These are phyloP conservation scores for Temnothorax rugatulus DNA, from an alignment of 2,888 invertebrate genomes.

Conservation along the genomic window DNA sequence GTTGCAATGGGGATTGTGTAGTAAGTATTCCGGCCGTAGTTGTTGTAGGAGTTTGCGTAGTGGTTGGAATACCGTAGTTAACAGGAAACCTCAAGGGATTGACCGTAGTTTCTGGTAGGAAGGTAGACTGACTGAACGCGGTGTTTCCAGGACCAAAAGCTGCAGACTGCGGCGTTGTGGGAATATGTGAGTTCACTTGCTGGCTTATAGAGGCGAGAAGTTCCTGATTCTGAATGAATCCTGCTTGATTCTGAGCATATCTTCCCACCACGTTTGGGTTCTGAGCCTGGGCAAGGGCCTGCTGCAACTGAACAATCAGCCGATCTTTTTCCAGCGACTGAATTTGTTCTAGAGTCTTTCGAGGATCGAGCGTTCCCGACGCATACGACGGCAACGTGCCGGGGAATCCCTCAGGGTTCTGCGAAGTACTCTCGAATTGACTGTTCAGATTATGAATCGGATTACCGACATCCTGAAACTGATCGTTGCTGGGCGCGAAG, in stretches of 20 bases:
- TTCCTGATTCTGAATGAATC: slow-evolving; percentile 73
- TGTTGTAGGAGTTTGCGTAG: slow-evolving; percentile 66
- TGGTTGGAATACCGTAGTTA: slow-evolving; percentile 72
- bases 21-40: slow-evolving; percentile 53
- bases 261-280: slow-evolving; percentile 62
- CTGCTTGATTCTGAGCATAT: slow-evolving; percentile 77
- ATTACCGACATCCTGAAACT: slow-evolving; percentile 66
- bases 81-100: slow-evolving; percentile 71
- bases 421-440: slow-evolving; percentile 63
- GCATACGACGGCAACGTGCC: slow-evolving; percentile 80
- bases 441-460: slow-evolving; percentile 66
- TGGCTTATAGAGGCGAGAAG: slow-evolving; percentile 69
- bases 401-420: slow-evolving; percentile 62
- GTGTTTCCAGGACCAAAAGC: slow-evolving; percentile 58
- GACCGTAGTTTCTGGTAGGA: slow-evolving; percentile 72
- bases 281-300: slow-evolving; percentile 74
- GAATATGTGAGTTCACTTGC: slow-evolving; percentile 66
- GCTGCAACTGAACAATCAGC: slow-evolving; percentile 80
- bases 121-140: slow-evolving; percentile 73
- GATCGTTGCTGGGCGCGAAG: slow-evolving; percentile 80
- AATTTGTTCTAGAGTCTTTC: slow-evolving; percentile 78
- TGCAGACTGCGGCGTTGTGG: slow-evolving; percentile 59
- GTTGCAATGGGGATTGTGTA: slow-evolving; percentile 62
- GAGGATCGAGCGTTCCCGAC: slow-evolving; percentile 79
- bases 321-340: slow-evolving; percentile 82